Evolutionary conservation across 1,140 invertebrate species (phyloP), one percentile per base, ranked within the genome.

Genomic region (Heliconius congener): DNA sequence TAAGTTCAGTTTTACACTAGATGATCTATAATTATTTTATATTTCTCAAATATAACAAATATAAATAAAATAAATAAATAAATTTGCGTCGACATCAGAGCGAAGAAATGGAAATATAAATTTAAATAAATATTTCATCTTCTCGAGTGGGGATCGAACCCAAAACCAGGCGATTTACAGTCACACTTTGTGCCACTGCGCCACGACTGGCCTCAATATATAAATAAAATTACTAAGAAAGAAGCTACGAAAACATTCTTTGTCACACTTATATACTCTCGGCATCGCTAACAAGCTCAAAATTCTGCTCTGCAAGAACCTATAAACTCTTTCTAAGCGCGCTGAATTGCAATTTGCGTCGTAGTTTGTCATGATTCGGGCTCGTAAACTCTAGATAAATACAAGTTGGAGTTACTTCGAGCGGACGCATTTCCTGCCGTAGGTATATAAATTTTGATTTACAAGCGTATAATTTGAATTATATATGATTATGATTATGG

Each of bases 261-360:
- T 30, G 30, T 66, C 60, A 66, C 60, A 66, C 27, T 9, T 18
- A 66, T 66, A 66, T 66, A 8, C 60, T 30, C 60, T n/a, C 30
- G 27, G 27, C 27, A 23, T 66, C 27, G 27, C 23, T 66, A 66
- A 66, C 71, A 72, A 72, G n/a, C 30, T 72, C 71, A 72, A 72
- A 72, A 39, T 72, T 72, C 71, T 42, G 18, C 71, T 66, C 60
- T 72, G 71, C 71, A 72, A 66, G 60, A 66, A 72, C 71, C 71
- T 72, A 72, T 72, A 72, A 72, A 72, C 71, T 70, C 66, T 39
- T 76, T 76, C 66, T 76, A 76, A 76, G 66, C 57, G 66, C 16
- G 34, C 52, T 70, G 75, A 76, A 70, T 76, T 71, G 75, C 60
- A 76, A 76, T 76, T 76, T 76, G 42, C 75, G 60, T 76, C 39